Percentiles rank a stretch among this genome's conserved stretches.
phyloP scores from a whole-genome alignment of 2,113 vertebrate species.

The Loxodonta africana region DNA sequence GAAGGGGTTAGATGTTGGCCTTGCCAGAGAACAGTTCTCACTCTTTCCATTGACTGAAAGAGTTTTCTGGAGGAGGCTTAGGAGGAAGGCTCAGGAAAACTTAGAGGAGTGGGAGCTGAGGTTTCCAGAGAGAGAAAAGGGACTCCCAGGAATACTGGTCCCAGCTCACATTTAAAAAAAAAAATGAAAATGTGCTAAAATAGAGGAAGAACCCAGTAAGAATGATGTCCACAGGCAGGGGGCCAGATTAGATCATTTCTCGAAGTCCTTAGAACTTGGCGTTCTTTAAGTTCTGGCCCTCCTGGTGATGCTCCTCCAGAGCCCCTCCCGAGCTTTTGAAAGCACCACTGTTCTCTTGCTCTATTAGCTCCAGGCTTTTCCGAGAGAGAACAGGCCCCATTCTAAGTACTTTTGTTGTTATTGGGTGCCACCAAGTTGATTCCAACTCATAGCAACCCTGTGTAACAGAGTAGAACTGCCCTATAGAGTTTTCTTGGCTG shows the following conservation, averaged over 20 bases:
- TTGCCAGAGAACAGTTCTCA: neutral
- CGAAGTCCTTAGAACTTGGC: neutral
- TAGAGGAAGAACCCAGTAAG: neutral
- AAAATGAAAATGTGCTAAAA: conserved; percentile 48
- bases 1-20: neutral
- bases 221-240: neutral
- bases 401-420: neutral
- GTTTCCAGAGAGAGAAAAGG: conserved; percentile 50
- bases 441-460: neutral
- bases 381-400: neutral
- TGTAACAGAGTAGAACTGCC: neutral
- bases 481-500: neutral
- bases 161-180: conserved; percentile 39
- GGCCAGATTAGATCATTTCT: neutral
- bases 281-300: conserved; percentile 20
- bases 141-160: neutral
- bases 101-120: neutral
- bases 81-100: neutral
- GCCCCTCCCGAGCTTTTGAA: neutral
- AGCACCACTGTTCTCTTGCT: neutral
- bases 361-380: neutral
- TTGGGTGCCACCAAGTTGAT: neutral
- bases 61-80: conserved; percentile 13
- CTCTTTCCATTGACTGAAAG: conserved; percentile 29
- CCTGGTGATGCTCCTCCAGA: neutral